Evolutionary conservation across 2,888 invertebrate genomes (phyloP), one percentile per base, ranked within the genome.

Genomic region (Polietes domitor): DNA sequence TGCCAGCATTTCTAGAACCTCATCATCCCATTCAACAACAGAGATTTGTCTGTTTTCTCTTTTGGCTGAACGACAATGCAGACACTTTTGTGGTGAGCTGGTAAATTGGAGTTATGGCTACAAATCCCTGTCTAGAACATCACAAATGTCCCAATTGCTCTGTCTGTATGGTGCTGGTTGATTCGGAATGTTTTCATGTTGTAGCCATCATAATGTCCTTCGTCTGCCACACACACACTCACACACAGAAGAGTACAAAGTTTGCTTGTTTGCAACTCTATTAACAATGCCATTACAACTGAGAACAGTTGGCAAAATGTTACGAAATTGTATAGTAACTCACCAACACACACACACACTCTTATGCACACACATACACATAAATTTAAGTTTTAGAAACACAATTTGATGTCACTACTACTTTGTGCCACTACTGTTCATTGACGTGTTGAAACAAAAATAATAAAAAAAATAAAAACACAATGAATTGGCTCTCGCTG

Each of bases 361-460:
- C 21, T 53, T 2, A 53, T 17, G 2, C 21, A 61, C 24, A 55
- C 37, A 2, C 21, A 43, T 9, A 10, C 53, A 53, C 53, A 50
- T 65, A 68, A 68, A 68, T 68, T 43, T n/a, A 21, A 4, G 43
- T 47, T 26, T 47, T n/a, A 68, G 47, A 47, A 68, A 41, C 24
- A 68, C 4, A n/a, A 43, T 68, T 43, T 43, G 24, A 47, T 47
- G 47, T 47, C 47, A 47, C 47, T 68, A n/a, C 47, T 15, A 65
- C n/a, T n/a, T n/a, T 7, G 9, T 47, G 10, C 7, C n/a, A 15
- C 12, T 9, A 9, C 61, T 74, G 77, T 74, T 74, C 83, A 80
- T 80, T 74, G 77, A 83, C 83, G 80, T 83, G 65, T 73, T 80
- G 17, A 73, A 80, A 73, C 68, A 74, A 77, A 70, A 75, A 21